Evolutionary conservation across 2,888 invertebrate species (phyloP).

Genomic region (Myathropa florea): DNA sequence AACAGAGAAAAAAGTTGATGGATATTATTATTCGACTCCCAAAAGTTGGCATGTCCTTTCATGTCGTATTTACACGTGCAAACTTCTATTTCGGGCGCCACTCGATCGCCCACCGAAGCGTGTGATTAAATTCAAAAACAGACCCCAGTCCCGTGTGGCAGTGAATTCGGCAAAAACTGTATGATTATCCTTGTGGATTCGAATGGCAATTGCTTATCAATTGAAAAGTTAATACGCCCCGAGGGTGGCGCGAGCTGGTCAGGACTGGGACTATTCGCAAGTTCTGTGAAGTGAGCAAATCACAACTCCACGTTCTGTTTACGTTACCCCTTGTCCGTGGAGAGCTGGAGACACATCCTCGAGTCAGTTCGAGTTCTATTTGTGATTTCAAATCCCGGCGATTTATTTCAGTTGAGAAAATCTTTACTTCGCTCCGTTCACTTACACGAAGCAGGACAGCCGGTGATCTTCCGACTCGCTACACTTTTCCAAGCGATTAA

Average conservation of each 20-base stretch:
- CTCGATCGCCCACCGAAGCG: slow-evolving; percentile 58
- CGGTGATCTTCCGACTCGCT: slow-evolving; percentile 62
- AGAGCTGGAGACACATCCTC: neutral
- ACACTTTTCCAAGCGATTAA: slow-evolving; percentile 69
- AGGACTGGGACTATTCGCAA: slow-evolving; percentile 25
- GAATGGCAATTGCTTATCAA: slow-evolving; percentile 66
- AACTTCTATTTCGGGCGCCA: slow-evolving; percentile 53
- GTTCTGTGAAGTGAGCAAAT: neutral
- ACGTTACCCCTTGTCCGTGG: neutral
- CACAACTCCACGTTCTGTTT: neutral
- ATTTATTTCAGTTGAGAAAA: slow-evolving; percentile 47
- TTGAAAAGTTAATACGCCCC: slow-evolving; percentile 57
- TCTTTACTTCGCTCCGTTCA: neutral
- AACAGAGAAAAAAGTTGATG: slow-evolving; percentile 18
- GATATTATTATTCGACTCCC: slow-evolving; percentile 48
- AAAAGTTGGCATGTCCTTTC: slow-evolving; percentile 35
- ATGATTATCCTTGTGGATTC: slow-evolving; percentile 48
- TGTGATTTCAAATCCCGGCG: slow-evolving; percentile 40
- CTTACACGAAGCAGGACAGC: slow-evolving; percentile 15
- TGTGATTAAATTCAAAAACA: slow-evolving; percentile 69
- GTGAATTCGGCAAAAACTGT: slow-evolving; percentile 39
- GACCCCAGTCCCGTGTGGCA: slow-evolving; percentile 28
- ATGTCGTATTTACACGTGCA: slow-evolving; percentile 43
- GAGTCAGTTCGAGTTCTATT: slow-evolving; percentile 23
- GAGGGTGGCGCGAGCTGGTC: slow-evolving; percentile 1